A percentile compares a stretch with the other conserved stretches of the same genome.
phyloP scores from a whole-genome alignment of 2,113 vertebrate genomes.

The Drymodes brunneopygia region DNA sequence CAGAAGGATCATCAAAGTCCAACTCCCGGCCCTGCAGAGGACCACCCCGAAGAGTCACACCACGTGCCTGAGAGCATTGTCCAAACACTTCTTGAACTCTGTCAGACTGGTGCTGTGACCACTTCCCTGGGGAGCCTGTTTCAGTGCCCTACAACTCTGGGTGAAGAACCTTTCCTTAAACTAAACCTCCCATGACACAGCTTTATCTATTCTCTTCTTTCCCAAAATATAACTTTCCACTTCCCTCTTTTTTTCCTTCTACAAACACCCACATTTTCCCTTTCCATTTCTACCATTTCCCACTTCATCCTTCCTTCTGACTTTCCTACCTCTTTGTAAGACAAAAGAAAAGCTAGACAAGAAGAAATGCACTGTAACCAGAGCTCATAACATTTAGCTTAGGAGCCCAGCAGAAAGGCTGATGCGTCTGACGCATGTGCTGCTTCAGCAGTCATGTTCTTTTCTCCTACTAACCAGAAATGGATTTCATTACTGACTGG shows the following conservation, averaged over 20 bases:
- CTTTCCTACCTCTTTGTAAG: not conserved
- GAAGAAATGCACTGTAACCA: not conserved
- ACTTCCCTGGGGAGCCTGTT: not conserved
- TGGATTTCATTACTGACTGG: not conserved
- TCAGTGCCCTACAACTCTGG: not conserved
- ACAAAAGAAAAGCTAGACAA: not conserved
- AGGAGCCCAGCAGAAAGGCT: not conserved
- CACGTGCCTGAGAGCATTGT: not conserved
- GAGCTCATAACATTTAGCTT: not conserved
- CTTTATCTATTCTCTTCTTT: not conserved
- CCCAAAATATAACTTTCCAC: not conserved
- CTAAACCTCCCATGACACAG: not conserved
- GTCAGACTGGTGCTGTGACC: too few relatives aligned
- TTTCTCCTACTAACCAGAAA: not conserved
- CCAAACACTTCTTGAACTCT: not conserved
- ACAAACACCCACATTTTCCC: not conserved
- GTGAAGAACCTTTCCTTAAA: not conserved
- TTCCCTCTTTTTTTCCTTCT: not conserved
- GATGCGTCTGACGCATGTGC: fast-evolving
- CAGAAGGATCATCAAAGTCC: not conserved
- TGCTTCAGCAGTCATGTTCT: not conserved
- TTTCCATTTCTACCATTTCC: not conserved
- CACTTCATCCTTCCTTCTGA: not conserved
- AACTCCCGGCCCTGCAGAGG: not conserved
- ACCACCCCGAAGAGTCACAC: not conserved